Conservation (phyloP, 1,140 invertebrate genomes). For the Sarcophaga peregrina region DNA sequence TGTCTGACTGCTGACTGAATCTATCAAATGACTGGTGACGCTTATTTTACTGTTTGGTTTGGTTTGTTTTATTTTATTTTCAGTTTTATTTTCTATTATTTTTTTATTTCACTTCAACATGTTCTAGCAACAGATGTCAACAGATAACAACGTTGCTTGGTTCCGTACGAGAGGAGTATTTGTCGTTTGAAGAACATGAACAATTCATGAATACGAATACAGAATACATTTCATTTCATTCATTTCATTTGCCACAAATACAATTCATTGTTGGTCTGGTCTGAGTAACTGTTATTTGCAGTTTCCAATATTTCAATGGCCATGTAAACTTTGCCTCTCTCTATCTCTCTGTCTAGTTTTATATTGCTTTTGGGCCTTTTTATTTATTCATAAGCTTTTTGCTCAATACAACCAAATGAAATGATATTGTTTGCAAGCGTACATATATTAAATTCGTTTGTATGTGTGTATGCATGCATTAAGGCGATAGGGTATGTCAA, state of each 20-base stretch:
- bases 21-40: neutral
- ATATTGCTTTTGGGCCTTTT: neutral
- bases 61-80: neutral
- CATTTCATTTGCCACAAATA: slow-evolving; percentile 5
- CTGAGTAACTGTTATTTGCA: slow-evolving; percentile 6
- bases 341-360: neutral
- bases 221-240: neutral
- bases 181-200: neutral
- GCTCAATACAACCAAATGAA: neutral
- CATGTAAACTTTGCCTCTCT: neutral
- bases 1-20: neutral
- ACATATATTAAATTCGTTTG: no score
- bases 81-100: neutral
- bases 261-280: neutral
- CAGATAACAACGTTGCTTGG: neutral
- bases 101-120: neutral
- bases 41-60: neutral
- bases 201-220: neutral
- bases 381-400: slow-evolving; percentile 3
- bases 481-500: no score
- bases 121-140: slow-evolving; percentile 18
- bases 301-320: slow-evolving; percentile 10
- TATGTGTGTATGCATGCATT: no score
- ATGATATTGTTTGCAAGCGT: no score
- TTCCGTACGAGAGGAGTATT: neutral